Base-by-base conservation (phyloP, 2,888 invertebrate species). In the Laspeyria flexula region DNA sequence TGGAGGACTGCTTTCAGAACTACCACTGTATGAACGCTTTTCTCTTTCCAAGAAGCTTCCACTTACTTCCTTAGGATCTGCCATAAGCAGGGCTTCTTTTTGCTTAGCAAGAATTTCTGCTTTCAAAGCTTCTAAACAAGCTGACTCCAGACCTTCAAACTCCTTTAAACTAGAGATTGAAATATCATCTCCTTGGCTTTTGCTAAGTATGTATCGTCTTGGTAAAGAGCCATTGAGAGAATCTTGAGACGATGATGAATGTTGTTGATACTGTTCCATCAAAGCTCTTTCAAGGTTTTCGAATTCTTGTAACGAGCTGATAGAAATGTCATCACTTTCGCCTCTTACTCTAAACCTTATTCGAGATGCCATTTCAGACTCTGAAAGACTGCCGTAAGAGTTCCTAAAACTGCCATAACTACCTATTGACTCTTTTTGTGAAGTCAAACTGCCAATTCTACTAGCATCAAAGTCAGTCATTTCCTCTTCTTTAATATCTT, bases 401-500 rank as follows among this genome's bases (percentile, higher is more conserved):
- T 97, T 97, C 71, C 97, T 96, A 74, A 97, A 95, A 70, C 96
- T 96, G 66, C 96, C 96, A 65, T 93, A 95, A 74, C 95, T 95
- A 27, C 97, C 97, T 40, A 97, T 95, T 0, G 96, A 96, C 73
- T 96, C 95, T 63, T 96, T 95, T 73, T 96, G 96, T 16, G 96
- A 96, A 42, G 96, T 95, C 42, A 96, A 88, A 71, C 96, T 96
- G n/a, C 96, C 96, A 58, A 96, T 95, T 75, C 95, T 91, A 66
- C 95, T 95, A 21, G 95, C 96, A 79, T 97, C 96, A 75, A 97
- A 96, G 75, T 97, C 97, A 42, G 97, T 96, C 75, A 96, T 94
- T 87, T 98, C 98, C 85, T 98, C 98, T 83, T 97, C 97, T 86
- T 97, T 97, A 34, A 97, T 98, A 72, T 98, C 98, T 89, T 98